Percentiles rank a stretch among this genome's conserved stretches.
Evolutionary conservation across 2,888 invertebrate genomes (phyloP).

Genomic region (Mongoloraphidia duomilia): DNA sequence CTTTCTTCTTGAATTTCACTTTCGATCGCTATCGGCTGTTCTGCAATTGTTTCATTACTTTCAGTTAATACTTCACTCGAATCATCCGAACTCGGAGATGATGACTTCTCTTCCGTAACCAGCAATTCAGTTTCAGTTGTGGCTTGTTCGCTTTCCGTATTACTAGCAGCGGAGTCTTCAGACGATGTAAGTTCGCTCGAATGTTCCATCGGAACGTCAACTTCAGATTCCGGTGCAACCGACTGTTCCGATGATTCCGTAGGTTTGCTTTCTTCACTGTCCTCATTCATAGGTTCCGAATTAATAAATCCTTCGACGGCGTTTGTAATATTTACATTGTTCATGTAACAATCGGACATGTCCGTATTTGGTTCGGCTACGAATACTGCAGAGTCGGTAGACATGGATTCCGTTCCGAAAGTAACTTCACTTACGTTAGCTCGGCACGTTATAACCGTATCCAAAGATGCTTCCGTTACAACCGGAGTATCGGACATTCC

Average conservation of each 20-base stretch:
- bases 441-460: conserved; percentile 19
- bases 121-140: not conserved
- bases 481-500: not conserved
- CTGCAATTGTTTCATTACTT: conserved; percentile 25
- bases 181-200: not conserved
- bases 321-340: too few relatives aligned
- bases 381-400: too few relatives aligned
- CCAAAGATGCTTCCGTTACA: conserved; percentile 12
- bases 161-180: not conserved
- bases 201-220: not conserved
- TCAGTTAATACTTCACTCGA: conserved; percentile 8
- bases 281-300: too few relatives aligned
- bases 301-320: too few relatives aligned
- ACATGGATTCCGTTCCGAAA: too few relatives aligned
- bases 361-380: too few relatives aligned
- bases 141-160: too few relatives aligned
- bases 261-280: too few relatives aligned
- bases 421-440: conserved; percentile 6
- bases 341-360: too few relatives aligned
- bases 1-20: conserved; percentile 33
- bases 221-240: not conserved
- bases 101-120: too few relatives aligned
- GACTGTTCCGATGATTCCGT: too few relatives aligned
- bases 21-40: conserved; percentile 29
- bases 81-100: too few relatives aligned